These are phyloP conservation scores for Hydractinia symbiolongicarpus DNA, from an alignment of 30 jellyfish, hydroid and myxozoan species.

Conservation along the genomic window DNA sequence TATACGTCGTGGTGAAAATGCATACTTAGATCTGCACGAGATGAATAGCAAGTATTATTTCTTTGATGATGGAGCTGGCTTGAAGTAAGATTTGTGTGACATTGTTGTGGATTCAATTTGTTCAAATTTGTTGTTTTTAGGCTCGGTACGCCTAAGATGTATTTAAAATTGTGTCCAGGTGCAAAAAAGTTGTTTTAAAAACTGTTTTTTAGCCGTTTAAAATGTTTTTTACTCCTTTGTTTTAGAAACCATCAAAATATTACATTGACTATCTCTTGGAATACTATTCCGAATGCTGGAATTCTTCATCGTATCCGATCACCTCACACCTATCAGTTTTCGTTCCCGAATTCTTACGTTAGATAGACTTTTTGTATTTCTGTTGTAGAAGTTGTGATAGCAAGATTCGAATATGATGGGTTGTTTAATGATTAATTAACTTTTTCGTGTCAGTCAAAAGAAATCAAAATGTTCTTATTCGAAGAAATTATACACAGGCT, in stretches of 20 bases:
- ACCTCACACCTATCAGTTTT: conserved; percentile 36
- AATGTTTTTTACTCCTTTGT: not conserved
- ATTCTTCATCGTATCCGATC: conserved; percentile 63
- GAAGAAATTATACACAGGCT: no score
- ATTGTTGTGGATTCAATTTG: not conserved
- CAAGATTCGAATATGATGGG: no score
- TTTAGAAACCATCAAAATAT: conserved; percentile 73
- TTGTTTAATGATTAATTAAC: no score
- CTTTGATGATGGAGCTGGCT: conserved; percentile 92
- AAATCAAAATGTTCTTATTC: no score
- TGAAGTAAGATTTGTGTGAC: conserved; percentile 34
- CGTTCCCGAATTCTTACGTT: conserved; percentile 68
- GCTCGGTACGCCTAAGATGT: not conserved
- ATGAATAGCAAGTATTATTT: conserved; percentile 83
- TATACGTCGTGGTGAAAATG: conserved; percentile 60
- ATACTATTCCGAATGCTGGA: conserved; percentile 89
- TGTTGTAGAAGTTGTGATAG: no score
- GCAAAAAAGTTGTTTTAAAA: not conserved
- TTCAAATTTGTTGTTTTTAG: not conserved
- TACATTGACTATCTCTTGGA: conserved; percentile 82
- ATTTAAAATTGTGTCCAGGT: not conserved
- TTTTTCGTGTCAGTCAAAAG: no score
- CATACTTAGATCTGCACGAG: conserved; percentile 53
- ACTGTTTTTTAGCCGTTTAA: not conserved
- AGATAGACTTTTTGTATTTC: not conserved